Base-by-base conservation (phyloP, 2,113 vertebrate species). In the Propithecus coquereli region DNA sequence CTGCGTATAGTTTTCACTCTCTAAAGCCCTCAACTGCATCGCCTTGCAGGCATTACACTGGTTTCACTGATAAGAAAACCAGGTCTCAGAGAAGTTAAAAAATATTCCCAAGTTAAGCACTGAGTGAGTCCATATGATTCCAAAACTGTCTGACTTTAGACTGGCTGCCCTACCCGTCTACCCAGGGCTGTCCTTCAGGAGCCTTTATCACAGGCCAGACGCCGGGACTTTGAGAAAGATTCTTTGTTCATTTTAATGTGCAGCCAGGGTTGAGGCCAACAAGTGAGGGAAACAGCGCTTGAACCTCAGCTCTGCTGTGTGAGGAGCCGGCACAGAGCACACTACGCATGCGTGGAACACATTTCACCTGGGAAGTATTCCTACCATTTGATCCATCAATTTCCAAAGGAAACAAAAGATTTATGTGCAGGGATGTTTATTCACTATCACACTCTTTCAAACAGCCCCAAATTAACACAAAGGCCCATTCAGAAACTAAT, bases 271-370 rank as follows among this genome's bases (percentile, higher is more conserved):
- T 7, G 77, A 89, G 70, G 70, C 27, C 86, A 61, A 16, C n/a
- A 70, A 68, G 22, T 23, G 22, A 22, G 27, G 8, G 43, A 70
- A 76, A 70, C 5, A 34, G 34, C 12, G 34, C 68, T 57, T 27
- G 76, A 34, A 57, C 12, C 25, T 17, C 13, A 27, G 45, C 0
- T 0, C 25, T 57, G 17, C 30, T 9, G 34, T 16, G 5, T 4
- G 7, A 32, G 57, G 47, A 70, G 23, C 30, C 27, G 12, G 23
- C 43, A 14, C 0, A 43, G 54, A 61, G 47, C 14, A 23, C 25
- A 2, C 17, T 23, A 17, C 6, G 23, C 73, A 76, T 7, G 77
- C 7, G 25, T 17, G 47, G 32, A 40, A 50, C 3, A 27, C 17
- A 54, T 7, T 2, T 14, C 25, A 18, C 43, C 47, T 40, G 8